These are phyloP conservation scores for Megaptera novaeangliae DNA, from an alignment of 2,113 vertebrate genomes.

Conservation along the genomic window DNA sequence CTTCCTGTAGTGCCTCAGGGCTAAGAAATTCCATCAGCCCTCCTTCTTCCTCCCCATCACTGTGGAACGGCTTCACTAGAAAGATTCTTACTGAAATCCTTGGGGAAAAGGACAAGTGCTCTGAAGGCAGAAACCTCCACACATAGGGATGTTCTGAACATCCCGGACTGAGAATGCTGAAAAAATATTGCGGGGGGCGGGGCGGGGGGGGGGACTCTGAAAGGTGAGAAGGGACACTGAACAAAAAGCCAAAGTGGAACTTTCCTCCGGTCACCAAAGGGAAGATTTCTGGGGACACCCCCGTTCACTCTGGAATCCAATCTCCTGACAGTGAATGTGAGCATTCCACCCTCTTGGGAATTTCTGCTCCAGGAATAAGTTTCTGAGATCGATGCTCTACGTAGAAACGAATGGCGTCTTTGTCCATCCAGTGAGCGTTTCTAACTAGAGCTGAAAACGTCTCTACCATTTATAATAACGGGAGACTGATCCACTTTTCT, in stretches of 20 bases:
- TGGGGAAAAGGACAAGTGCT: neutral
- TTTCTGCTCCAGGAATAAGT: neutral
- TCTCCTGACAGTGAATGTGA: neutral
- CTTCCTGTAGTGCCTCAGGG: neutral
- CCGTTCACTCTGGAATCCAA: neutral
- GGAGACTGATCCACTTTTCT: neutral
- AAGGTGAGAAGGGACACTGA: neutral
- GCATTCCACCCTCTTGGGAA: neutral
- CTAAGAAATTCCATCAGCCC: neutral
- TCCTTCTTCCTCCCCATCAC: neutral
- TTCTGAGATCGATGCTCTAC: neutral
- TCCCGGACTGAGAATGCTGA: neutral
- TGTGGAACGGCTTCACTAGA: neutral
- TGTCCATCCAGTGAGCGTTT: neutral
- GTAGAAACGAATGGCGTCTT: neutral
- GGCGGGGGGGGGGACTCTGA: too few relatives aligned
- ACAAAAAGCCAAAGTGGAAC: neutral
- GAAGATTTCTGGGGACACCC: neutral
- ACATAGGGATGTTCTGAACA: neutral
- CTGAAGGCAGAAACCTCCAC: neutral
- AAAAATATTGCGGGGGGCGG: neutral
- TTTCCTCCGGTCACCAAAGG: neutral
- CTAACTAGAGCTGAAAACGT: neutral
- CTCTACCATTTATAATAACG: neutral
- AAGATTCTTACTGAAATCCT: neutral